phyloP scores from a whole-genome alignment of 1,140 invertebrate species.

The Stenopsyche tienmushanensis region DNA sequence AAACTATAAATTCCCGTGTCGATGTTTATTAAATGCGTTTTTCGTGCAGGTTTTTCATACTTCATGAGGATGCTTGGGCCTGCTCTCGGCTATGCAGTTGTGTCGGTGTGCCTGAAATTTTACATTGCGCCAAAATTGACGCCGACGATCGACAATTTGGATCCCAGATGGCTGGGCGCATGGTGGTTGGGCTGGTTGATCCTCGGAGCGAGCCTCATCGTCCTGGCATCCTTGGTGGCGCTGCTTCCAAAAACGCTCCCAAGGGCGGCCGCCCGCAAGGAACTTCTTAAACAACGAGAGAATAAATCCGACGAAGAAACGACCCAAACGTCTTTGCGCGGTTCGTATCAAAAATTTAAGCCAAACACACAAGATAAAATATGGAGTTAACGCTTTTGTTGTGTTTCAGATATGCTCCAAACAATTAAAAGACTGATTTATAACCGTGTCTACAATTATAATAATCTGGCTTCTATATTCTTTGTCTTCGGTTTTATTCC shows the following conservation, averaged over 20 bases:
- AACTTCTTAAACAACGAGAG: constrained; percentile 51
- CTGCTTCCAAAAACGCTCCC: constrained; percentile 68
- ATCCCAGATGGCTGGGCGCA: constrained; percentile 75
- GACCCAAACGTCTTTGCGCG: constrained; percentile 45
- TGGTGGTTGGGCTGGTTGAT: constrained; percentile 82
- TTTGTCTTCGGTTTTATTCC: constrained; percentile 72
- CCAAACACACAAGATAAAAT: not conserved
- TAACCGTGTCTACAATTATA: constrained; percentile 69
- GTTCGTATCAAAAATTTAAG: constrained; percentile 31
- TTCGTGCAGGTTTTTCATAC: constrained; percentile 66
- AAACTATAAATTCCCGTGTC: too few species aligned
- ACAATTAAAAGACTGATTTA: constrained; percentile 64
- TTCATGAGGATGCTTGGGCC: constrained; percentile 72
- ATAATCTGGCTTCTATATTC: constrained; percentile 67
- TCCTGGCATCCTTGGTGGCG: constrained; percentile 63
- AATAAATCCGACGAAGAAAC: constrained; percentile 43
- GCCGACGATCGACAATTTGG: constrained; percentile 66
- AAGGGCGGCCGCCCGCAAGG: constrained; percentile 58
- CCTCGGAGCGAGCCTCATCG: constrained; percentile 62
- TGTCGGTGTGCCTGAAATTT: constrained; percentile 67
- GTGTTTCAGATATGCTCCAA: constrained; percentile 57
- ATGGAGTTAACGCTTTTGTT: constrained; percentile 3
- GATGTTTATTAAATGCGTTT: constrained; percentile 8
- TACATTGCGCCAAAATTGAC: constrained; percentile 70
- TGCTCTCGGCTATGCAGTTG: constrained; percentile 68